Evolutionary conservation across 2,797 vertebrate genomes (phyloP).

Genomic region (Glyptemys insculpta): DNA sequence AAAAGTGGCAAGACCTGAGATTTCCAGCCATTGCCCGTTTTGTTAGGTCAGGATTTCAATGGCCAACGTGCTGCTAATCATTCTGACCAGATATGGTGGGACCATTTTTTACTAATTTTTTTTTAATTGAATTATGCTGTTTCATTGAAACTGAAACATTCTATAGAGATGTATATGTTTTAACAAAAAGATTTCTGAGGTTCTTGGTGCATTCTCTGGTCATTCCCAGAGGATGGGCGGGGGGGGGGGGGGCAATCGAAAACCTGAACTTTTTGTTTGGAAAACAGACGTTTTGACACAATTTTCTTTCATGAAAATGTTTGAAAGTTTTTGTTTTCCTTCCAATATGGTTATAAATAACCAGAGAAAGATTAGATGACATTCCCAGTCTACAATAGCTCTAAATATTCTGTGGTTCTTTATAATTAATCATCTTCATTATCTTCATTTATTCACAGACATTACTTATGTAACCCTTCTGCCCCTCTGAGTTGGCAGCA

Average conservation of each 20-base stretch:
- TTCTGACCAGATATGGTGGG: not conserved
- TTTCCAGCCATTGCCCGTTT: not conserved
- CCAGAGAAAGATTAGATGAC: too few relatives aligned
- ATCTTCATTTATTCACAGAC: not conserved
- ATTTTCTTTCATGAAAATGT: not conserved
- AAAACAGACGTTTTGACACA: not conserved
- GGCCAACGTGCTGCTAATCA: not conserved
- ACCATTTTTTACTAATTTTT: not conserved
- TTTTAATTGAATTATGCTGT: not conserved
- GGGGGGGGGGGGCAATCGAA: fast-evolving
- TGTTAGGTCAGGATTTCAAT: conserved; percentile 6
- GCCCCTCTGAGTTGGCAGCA: too few relatives aligned
- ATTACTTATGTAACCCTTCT: not conserved
- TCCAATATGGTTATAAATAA: not conserved
- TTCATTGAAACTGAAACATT: not conserved
- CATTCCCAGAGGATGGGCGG: not conserved
- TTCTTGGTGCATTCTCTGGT: not conserved
- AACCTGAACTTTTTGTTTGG: not conserved
- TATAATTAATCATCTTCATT: not conserved
- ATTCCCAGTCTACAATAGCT: not conserved
- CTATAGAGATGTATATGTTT: not conserved
- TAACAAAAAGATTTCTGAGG: not conserved
- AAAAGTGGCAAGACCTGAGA: not conserved
- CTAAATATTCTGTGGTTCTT: not conserved
- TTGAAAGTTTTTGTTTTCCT: not conserved